Evolutionary conservation across 2,113 vertebrate genomes (phyloP), one percentile per base, ranked within the genome.

Genomic region (Illadopsis cleaveri): DNA sequence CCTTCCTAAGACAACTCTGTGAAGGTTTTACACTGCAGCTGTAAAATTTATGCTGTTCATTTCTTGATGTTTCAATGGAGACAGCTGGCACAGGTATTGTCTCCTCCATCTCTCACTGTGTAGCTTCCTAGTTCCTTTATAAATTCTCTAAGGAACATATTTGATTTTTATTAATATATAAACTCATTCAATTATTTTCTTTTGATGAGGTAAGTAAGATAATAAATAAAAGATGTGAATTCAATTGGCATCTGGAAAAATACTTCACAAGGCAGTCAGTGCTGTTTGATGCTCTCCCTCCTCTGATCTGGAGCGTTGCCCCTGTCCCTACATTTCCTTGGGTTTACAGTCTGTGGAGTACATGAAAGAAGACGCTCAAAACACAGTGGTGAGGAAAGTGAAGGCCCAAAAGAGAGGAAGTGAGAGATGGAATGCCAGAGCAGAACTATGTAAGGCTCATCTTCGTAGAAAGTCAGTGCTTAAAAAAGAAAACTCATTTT

Each of bases 331-430:
- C 16, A 31, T 27, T 45, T 70, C 58, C 23, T 81, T 65, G 79
- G 37, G 13, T 37, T 92, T 92, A 31, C 0, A 0, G 11, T 3
- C 5, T 38, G 13, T 5, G 3, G 28, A 37, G 31, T 28, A 44
- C 8, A 31, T 58, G 15, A 83, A 44, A 33, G 28, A 57, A 75
- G 53, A 20, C 65, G 27, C 45, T 51, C 30, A 69, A 68, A 75
- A 35, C 21, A 19, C 14, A 24, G 17, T 69, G 50, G 20, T 1
- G 1, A 37, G 44, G 53, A 60, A 69, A n/a, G 27, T 56, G 47
- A 30, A 50, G 23, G 33, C 27, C 44, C 5, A 4, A 35, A 38
- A 80, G 21, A 86, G 27, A 64, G 33, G 24, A 62, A n/a, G 14
- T 3, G 16, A 65, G 40, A 72, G 15, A 56, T 3, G 0, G 1